Evolutionary conservation across 2,797 vertebrate genomes (phyloP).

Genomic region (Nyctalus aviator): DNA sequence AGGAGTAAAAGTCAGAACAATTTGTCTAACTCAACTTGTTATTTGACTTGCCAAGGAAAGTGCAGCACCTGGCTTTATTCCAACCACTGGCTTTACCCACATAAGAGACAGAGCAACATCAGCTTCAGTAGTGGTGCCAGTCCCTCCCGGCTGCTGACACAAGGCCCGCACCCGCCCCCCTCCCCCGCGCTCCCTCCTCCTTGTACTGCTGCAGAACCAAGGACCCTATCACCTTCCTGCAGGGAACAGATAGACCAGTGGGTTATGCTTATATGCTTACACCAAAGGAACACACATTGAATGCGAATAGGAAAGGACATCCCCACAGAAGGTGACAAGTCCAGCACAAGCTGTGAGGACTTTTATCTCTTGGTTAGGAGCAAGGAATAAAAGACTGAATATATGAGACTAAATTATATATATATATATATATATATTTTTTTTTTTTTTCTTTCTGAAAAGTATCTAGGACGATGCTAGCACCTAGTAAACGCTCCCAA

Average conservation of each 20-base stretch:
- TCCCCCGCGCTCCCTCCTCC: accelerated
- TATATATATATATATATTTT: no score
- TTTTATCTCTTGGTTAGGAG: background rate
- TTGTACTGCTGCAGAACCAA: background rate
- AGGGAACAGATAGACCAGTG: background rate
- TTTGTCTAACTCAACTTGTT: background rate
- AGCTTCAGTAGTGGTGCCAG: no score
- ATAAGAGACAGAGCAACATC: background rate
- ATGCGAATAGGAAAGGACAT: background rate
- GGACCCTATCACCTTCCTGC: background rate
- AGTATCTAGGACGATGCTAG: background rate
- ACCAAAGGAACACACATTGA: background rate
- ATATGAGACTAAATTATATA: background rate
- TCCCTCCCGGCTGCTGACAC: background rate
- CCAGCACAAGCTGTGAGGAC: background rate
- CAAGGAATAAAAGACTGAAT: background rate
- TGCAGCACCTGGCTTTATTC: background rate
- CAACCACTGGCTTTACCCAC: background rate
- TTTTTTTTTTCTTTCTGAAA: no score
- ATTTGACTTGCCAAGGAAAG: background rate
- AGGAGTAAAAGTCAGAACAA: no score
- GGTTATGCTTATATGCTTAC: background rate
- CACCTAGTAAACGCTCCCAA: background rate
- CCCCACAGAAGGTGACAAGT: background rate
- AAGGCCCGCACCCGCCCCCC: background rate